Conservation (phyloP, 2,797 vertebrate species). For the Phrynocephalus guinanensis region DNA sequence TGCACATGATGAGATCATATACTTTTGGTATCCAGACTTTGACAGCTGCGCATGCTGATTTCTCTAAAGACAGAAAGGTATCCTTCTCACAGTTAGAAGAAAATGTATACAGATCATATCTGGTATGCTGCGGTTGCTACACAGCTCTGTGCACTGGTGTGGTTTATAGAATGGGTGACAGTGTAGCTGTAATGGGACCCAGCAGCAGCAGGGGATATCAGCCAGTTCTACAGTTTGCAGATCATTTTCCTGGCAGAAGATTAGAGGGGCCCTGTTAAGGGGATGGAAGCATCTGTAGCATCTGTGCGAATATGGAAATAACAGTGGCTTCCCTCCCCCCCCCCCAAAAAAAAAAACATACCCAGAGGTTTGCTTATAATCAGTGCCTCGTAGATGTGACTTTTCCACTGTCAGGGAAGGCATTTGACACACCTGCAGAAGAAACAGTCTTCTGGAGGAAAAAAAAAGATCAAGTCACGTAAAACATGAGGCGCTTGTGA, state of each 20-base stretch:
- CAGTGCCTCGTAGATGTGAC: constrained; percentile 55
- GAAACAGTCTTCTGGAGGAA: constrained; percentile 18
- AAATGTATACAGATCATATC: constrained; percentile 4
- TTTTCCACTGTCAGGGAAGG: constrained; percentile 65
- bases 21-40: constrained; percentile 8
- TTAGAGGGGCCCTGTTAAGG: constrained; percentile 66
- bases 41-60: not conserved
- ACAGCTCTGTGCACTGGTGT: not conserved
- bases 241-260: constrained; percentile 57
- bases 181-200: constrained; percentile 58
- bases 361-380: constrained; percentile 58
- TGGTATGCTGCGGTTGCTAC: constrained; percentile 35
- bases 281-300: constrained; percentile 42
- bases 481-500: constrained; percentile 35
- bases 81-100: constrained; percentile 52
- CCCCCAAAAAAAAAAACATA: rapidly evolving
- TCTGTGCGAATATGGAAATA: constrained; percentile 14
- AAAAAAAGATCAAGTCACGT: constrained; percentile 37
- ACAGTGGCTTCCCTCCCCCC: not conserved
- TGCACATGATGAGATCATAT: constrained; percentile 17
- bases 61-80: constrained; percentile 43
- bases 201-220: constrained; percentile 44
- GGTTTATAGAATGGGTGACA: constrained; percentile 60
- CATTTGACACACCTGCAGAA: constrained; percentile 63
- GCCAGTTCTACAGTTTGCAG: constrained; percentile 47